Evolutionary conservation across 2,888 invertebrate genomes (phyloP), one percentile per base, ranked within the genome.

Genomic region (Epiperipatus broadwayi): DNA sequence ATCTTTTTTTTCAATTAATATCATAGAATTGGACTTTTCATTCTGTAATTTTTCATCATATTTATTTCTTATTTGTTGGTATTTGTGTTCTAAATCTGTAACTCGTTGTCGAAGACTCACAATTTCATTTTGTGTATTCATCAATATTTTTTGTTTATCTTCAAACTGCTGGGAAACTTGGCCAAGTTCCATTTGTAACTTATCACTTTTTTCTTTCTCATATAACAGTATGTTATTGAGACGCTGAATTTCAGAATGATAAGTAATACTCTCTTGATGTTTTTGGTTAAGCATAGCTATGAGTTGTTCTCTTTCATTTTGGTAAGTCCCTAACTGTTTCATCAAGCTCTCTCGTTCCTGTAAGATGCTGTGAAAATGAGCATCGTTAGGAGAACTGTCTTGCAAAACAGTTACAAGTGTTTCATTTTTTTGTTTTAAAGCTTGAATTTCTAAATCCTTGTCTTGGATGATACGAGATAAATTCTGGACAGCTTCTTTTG

Each of bases 241-340:
- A 20, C 80, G 67, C 54, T 84, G 79, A 41, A 85, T 76, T 64
- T 89, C 87, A 21, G 65, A 68, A 51, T 87, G 81, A 55, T 84
- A 87, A 44, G 75, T 72, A 20, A 80, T 59, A 53, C 74, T 80
- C 61, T 87, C 85, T 42, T 76, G 71, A 51, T 87, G 84, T 58
- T 87, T 87, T 40, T 73, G 64, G 50, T 76, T 78, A 1, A 85
- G 50, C 15, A 56, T 54, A 3, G 48, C 45, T 15, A 61, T 52
- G 44, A 64, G 55, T 44, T 61, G 58, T 31, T 61, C 59, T 21
- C 60, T 45, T 44, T 63, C 62, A 3, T 46, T 42, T 39, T 55
- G 56, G 20, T 56, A 70, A 12, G 75, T 70, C n/a, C 78, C 60
- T 50, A 81, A 71, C 30, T 70, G 69, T 52, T 76, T 73, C 49